phyloP scores from a whole-genome alignment of 2,888 invertebrate species.

The Drosophila fungiperda region DNA sequence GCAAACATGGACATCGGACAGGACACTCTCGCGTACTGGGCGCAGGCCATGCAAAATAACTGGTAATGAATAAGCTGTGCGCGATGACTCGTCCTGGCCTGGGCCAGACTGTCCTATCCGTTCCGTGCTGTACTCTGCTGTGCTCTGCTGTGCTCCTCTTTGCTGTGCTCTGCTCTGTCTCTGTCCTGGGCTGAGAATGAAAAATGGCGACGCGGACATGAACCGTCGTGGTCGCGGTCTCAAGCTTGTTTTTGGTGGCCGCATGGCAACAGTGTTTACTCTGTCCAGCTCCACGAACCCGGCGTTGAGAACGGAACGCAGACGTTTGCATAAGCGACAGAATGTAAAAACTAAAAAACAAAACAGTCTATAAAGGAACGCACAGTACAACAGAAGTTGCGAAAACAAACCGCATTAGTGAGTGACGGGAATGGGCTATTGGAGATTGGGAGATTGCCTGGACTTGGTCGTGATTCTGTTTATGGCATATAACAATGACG shows the following conservation, averaged over 20 bases:
- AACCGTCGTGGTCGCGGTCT: slow-evolving; percentile 54
- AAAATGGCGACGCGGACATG: slow-evolving; percentile 66
- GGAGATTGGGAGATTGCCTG: not conserved
- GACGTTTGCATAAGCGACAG: slow-evolving; percentile 57
- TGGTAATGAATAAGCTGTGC: slow-evolving; percentile 72
- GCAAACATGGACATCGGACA: slow-evolving; percentile 31
- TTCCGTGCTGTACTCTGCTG: not conserved
- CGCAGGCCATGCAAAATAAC: slow-evolving; percentile 58
- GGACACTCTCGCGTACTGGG: slow-evolving; percentile 24
- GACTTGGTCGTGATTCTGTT: slow-evolving; percentile 11
- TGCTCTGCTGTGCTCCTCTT: not conserved
- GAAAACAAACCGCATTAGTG: slow-evolving; percentile 78
- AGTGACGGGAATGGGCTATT: slow-evolving; percentile 13
- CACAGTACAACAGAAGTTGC: slow-evolving; percentile 56
- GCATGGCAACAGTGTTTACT: slow-evolving; percentile 76
- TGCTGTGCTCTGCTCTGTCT: not conserved
- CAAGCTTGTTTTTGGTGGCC: slow-evolving; percentile 73
- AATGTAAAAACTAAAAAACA: slow-evolving; percentile 50
- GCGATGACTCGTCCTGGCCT: slow-evolving; percentile 28
- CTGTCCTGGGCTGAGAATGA: slow-evolving; percentile 57
- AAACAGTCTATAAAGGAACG: slow-evolving; percentile 71
- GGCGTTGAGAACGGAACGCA: slow-evolving; percentile 22
- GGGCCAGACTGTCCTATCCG: slow-evolving; percentile 10
- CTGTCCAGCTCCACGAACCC: slow-evolving; percentile 20
- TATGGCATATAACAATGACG: slow-evolving; percentile 67